Conservation (phyloP, 2,113 vertebrate species). For the Blennius ocellaris region DNA sequence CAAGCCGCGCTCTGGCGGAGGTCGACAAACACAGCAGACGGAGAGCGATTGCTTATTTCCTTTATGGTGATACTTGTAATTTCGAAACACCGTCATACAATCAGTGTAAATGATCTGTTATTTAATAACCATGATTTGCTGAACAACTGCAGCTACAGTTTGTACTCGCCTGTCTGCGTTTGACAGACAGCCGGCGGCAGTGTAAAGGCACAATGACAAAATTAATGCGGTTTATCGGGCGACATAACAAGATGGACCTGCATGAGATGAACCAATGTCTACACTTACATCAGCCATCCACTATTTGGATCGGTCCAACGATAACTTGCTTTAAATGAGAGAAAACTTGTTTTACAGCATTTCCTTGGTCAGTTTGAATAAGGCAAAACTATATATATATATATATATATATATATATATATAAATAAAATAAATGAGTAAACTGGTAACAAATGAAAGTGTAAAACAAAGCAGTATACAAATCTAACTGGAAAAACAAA, state of each 20-base stretch:
- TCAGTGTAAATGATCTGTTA: constrained; percentile 60
- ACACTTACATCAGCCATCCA: constrained; percentile 70
- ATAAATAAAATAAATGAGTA: too few relatives aligned
- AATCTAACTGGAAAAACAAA: constrained; percentile 46
- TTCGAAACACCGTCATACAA: constrained; percentile 15
- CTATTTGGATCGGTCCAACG: constrained; percentile 75
- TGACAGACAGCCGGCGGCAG: constrained; percentile 66
- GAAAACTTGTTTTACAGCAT: constrained; percentile 70
- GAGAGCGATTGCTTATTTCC: constrained; percentile 1
- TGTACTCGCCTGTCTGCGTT: constrained; percentile 47
- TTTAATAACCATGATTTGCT: constrained; percentile 76
- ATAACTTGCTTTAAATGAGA: constrained; percentile 39
- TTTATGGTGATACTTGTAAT: constrained; percentile 11
- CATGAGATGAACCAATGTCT: constrained; percentile 45
- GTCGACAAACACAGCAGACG: neutral
- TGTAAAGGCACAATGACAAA: constrained; percentile 76
- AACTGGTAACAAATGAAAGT: constrained; percentile 67
- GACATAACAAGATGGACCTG: constrained; percentile 52
- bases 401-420: constrained; percentile 20
- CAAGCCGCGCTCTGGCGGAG: neutral
- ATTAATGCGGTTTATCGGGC: constrained; percentile 29
- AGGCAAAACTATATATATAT: constrained; percentile 19
- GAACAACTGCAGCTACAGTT: constrained; percentile 66
- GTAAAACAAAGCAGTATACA: constrained; percentile 69
- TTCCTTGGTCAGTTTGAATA: constrained; percentile 67